A percentile compares a stretch with the other conserved stretches of the same genome.
Conservation (phyloP, 2,797 vertebrate genomes). For the Chromobotia macracanthus region DNA sequence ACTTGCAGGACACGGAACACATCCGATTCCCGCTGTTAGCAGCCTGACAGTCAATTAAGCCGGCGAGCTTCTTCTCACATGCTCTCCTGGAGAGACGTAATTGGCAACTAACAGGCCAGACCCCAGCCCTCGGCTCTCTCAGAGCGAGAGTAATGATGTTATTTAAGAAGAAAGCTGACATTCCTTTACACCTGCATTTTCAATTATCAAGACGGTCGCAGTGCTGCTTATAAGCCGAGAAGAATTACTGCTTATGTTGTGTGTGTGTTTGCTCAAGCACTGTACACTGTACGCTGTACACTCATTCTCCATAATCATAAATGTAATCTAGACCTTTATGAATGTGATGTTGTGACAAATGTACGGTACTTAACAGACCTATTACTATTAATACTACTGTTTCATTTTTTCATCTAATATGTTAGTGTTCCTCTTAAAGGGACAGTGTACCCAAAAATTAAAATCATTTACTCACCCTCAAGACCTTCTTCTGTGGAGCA, state of each 20-base stretch:
- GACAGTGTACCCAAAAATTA: not conserved
- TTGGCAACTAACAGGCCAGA: conserved; percentile 31
- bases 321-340: not conserved
- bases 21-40: not conserved
- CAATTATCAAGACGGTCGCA: conserved; percentile 3
- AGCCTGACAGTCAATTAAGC: conserved; percentile 36
- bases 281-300: conserved; percentile 14
- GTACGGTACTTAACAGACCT: not conserved
- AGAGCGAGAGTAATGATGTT: conserved; percentile 38
- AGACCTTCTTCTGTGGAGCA: too few relatives aligned
- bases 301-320: not conserved
- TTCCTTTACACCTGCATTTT: conserved; percentile 42
- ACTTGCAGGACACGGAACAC: not conserved
- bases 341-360: conserved; percentile 3
- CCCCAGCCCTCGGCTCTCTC: conserved; percentile 13
- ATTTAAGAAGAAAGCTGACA: conserved; percentile 37
- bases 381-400: not conserved
- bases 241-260: not conserved
- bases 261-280: conserved; percentile 22
- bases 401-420: not conserved
- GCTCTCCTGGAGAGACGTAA: conserved; percentile 37
- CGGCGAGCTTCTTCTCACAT: conserved; percentile 5
- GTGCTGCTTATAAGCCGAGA: not conserved
- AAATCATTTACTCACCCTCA: not conserved
- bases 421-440: not conserved